These are phyloP conservation scores for Agrochola lychnidis DNA, from an alignment of 2,888 invertebrate species.

Conservation along the genomic window DNA sequence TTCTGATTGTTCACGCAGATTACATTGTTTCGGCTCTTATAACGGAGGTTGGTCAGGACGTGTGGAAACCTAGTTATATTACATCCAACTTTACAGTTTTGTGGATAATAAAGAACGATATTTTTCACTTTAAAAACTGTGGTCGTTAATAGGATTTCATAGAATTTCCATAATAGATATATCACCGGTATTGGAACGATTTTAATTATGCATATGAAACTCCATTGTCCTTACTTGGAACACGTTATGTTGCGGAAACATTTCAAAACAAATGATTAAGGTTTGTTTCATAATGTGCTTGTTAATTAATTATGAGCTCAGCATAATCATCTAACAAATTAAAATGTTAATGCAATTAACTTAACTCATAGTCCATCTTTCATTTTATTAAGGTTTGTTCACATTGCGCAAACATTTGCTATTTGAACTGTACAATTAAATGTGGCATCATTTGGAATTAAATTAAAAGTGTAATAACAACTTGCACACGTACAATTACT, in stretches of 20 bases:
- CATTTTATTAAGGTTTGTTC: slow-evolving; percentile 35
- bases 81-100: slow-evolving; percentile 27
- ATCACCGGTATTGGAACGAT: slow-evolving; percentile 23
- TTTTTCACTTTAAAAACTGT: slow-evolving; percentile 4
- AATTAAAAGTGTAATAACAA: slow-evolving; percentile 3
- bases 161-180: slow-evolving; percentile 41
- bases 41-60: slow-evolving; percentile 52
- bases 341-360: slow-evolving; percentile 62
- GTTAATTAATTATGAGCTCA: slow-evolving; percentile 48
- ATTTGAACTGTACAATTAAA: slow-evolving; percentile 24
- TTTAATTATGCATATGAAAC: slow-evolving; percentile 37
- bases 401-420: slow-evolving; percentile 31
- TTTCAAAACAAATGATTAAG: slow-evolving; percentile 50
- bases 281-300: slow-evolving; percentile 42
- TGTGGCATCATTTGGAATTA: slow-evolving; percentile 10
- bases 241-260: slow-evolving; percentile 31
- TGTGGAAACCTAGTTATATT: slow-evolving; percentile 39
- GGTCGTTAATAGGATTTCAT: slow-evolving; percentile 28
- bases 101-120: slow-evolving; percentile 2
- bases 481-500: slow-evolving; percentile 6
- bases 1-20: slow-evolving; percentile 69
- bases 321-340: slow-evolving; percentile 52
- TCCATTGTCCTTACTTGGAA: slow-evolving; percentile 35
- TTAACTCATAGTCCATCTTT: slow-evolving; percentile 48
- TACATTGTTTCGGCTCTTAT: slow-evolving; percentile 69